phyloP scores from a whole-genome alignment of 2,888 invertebrate genomes.

The Diabrotica balteata region DNA sequence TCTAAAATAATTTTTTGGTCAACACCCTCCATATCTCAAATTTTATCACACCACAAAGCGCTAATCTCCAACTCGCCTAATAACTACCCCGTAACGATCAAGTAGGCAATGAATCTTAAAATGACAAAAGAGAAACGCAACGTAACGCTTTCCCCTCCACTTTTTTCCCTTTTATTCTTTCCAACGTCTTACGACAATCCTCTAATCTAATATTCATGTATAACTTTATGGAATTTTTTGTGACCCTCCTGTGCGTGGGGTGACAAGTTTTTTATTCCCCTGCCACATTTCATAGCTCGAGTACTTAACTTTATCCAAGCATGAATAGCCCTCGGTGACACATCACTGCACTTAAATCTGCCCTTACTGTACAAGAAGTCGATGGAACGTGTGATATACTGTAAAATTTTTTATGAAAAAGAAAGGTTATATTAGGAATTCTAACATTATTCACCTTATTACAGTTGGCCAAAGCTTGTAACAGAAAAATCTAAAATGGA shows the following conservation, averaged over 20 bases:
- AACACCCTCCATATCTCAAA: too few species aligned
- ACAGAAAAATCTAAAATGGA: too few species aligned
- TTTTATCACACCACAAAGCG: too few species aligned
- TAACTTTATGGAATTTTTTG: slow-evolving; percentile 47
- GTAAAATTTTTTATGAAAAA: not conserved
- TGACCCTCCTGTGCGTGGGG: slow-evolving; percentile 42
- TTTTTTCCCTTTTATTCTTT: slow-evolving; percentile 30
- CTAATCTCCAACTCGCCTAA: too few species aligned
- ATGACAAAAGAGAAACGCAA: slow-evolving; percentile 26
- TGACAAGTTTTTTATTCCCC: slow-evolving; percentile 48
- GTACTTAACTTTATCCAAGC: slow-evolving; percentile 46
- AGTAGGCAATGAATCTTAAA: not conserved
- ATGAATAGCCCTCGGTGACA: slow-evolving; percentile 39
- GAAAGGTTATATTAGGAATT: too few species aligned
- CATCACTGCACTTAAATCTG: slow-evolving; percentile 43
- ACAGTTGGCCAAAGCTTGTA: too few species aligned
- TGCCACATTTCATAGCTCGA: slow-evolving; percentile 46
- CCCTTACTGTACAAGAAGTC: not conserved
- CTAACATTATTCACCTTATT: too few species aligned
- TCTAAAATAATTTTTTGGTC: too few species aligned
- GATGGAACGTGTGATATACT: not conserved
- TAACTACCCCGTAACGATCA: too few species aligned
- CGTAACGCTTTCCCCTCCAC: slow-evolving; percentile 31
- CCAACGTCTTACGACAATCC: slow-evolving; percentile 33
- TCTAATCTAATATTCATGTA: slow-evolving; percentile 53